Evolutionary conservation across 2,113 vertebrate species (phyloP).

Genomic region (Podarcis muralis): DNA sequence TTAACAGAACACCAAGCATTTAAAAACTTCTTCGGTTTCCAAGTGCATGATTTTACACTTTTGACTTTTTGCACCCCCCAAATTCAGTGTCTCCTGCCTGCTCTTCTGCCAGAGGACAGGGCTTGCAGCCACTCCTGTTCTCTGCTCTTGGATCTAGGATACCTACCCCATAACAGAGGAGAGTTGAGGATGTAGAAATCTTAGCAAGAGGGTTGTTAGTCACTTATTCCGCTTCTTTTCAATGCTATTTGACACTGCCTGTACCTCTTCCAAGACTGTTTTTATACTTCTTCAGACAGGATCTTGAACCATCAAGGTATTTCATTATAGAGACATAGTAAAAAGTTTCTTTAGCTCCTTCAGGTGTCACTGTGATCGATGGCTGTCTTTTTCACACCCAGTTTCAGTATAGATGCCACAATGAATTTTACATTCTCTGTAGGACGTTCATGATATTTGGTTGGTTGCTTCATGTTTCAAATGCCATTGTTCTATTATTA

Average conservation of each 20-base stretch:
- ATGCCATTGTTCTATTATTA: conserved; percentile 30
- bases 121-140: background rate
- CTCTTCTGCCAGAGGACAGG: background rate
- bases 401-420: background rate
- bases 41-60: background rate
- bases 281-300: background rate
- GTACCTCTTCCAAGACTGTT: background rate
- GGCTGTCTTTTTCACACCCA: background rate
- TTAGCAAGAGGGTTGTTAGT: background rate
- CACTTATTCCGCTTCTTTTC: background rate
- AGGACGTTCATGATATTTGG: conserved; percentile 3
- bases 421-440: conserved; percentile 13
- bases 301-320: background rate
- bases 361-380: background rate
- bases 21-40: background rate
- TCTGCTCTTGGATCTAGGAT: background rate
- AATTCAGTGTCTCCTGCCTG: no score
- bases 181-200: background rate
- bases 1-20: no score
- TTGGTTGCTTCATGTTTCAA: conserved; percentile 24
- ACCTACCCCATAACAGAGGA: no score
- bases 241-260: background rate
- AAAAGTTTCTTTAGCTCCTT: conserved; percentile 7
- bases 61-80: background rate
- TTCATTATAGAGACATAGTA: background rate